Evolutionary conservation across 2,888 invertebrate species (phyloP), one percentile per base, ranked within the genome.

Genomic region (Ennomos fuscantarius): DNA sequence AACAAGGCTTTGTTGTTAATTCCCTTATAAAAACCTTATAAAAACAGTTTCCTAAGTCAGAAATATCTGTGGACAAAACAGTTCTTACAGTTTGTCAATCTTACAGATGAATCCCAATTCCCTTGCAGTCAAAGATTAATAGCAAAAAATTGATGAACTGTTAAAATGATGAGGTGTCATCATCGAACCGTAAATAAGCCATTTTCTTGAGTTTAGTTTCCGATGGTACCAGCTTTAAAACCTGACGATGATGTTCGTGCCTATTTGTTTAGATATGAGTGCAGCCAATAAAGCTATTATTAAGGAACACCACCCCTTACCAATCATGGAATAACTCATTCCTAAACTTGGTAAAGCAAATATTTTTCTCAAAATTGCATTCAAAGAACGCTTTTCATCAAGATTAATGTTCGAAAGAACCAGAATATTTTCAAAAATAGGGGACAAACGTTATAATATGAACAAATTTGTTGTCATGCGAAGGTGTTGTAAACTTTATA

Each of bases 331-430:
- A 1, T 37, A 47, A 24, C 47, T 37, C 3, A 8, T 47, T 8
- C 47, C 47, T 3, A 36, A 37, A 13, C 46, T 75, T 2, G 15
- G 51, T 15, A 55, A 74, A 10, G 68, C 70, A 0, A 58, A 65
- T n/a, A 46, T n/a, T 41, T 1, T 73, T 73, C 44, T 55, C 57
- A 0, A 66, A 66, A 31, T 11, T 73, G 3, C 70, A 72, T 34
- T 62, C 71, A 11, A 65, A 62, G 43, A 15, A 73, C 31, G 65
- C 72, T 1, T 74, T 74, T 40, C 68, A 74, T 35, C 73, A 63
- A 42, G 83, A 10, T 34, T 84, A 8, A 79, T 79, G 76, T 84
- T 84, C 56, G 82, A 82, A 0, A 76, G 89, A 89, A 5, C 79
- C 82, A 0, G 89, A 72, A 43, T 8, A 61, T 0, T 74, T 72